Evolutionary conservation across 2,113 vertebrate genomes (phyloP), one percentile per base, ranked within the genome.

Genomic region (Mola mola): DNA sequence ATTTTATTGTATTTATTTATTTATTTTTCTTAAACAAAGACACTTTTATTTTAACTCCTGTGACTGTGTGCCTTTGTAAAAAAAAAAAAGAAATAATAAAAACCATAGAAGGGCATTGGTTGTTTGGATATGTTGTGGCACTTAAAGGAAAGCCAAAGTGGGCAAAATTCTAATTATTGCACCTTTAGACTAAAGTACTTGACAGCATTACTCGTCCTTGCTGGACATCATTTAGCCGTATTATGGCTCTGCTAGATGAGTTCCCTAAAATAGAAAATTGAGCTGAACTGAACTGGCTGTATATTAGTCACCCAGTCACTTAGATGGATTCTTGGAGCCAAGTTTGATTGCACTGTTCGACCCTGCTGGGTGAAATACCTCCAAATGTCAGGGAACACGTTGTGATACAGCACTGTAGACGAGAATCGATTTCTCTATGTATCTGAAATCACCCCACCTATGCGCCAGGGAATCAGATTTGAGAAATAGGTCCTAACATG

Each of bases 381-480:
- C 20, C 56, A 66, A 84, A 88, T 82, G 86, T 72, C 74, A 82
- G 65, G n/a, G 46, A 77, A 47, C 65, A 61, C 40, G 5, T 29
- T 52, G 62, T 40, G 55, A 74, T 57, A 37, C 59, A 56, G 69
- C 73, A 24, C 61, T 36, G 36, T 62, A 81, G 83, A 81, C 4
- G 52, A 88, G 53, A 77, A 89, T 89, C 2, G 72, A 88, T 88
- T 33, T 29, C 1, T 5, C 25, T n/a, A 29, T 71, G 56, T 44
- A 79, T 64, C 72, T 49, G 53, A 78, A 58, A 66, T 62, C 16
- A 50, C 53, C 50, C 37, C 67, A 71, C 19, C 58, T 72, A 55
- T 31, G 22, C 73, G 58, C 36, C 52, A 50, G 15, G 49, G 31
- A 75, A 68, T 67, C 42, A 50, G 69, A 76, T 42, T 62, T 57